Conservation (phyloP, 2,113 vertebrate species). For the Leptobrachium ailaonicum region DNA sequence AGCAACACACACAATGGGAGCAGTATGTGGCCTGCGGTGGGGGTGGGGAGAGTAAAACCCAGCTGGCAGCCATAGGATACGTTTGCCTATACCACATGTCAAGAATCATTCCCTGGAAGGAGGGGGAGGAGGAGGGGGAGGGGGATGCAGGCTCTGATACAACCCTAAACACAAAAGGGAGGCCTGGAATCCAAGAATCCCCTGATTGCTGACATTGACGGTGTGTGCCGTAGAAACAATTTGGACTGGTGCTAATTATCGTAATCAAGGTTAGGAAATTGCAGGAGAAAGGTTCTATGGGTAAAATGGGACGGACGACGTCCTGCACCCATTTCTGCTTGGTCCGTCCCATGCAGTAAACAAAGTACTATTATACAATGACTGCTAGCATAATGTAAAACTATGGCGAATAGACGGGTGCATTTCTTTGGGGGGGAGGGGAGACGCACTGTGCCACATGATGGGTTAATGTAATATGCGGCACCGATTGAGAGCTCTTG, state of each 20-base stretch:
- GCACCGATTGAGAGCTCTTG: too few relatives aligned
- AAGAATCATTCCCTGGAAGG: slow-evolving; percentile 40
- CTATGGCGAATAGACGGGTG: background rate
- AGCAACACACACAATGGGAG: slow-evolving; percentile 38
- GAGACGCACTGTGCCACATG: too few relatives aligned
- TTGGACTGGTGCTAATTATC: slow-evolving; percentile 13
- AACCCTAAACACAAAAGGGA: slow-evolving; percentile 46
- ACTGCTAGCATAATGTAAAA: background rate
- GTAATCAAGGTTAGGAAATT: background rate
- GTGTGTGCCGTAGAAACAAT: background rate
- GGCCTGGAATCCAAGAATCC: slow-evolving; percentile 28
- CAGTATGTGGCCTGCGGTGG: slow-evolving; percentile 47
- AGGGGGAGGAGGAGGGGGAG: slow-evolving; percentile 26
- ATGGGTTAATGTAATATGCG: too few relatives aligned
- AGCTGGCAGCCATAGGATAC: slow-evolving; percentile 50
- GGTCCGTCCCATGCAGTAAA: background rate
- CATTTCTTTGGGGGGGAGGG: background rate
- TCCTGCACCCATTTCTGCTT: background rate
- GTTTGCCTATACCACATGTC: slow-evolving; percentile 48
- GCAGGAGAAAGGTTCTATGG: background rate
- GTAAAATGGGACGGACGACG: background rate
- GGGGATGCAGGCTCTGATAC: slow-evolving; percentile 37
- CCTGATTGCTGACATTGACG: slow-evolving; percentile 2
- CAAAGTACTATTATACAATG: background rate
- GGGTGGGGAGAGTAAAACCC: slow-evolving; percentile 45